Evolutionary conservation across 2,797 vertebrate species (phyloP).

Genomic region (Ambastaia sidthimunki): DNA sequence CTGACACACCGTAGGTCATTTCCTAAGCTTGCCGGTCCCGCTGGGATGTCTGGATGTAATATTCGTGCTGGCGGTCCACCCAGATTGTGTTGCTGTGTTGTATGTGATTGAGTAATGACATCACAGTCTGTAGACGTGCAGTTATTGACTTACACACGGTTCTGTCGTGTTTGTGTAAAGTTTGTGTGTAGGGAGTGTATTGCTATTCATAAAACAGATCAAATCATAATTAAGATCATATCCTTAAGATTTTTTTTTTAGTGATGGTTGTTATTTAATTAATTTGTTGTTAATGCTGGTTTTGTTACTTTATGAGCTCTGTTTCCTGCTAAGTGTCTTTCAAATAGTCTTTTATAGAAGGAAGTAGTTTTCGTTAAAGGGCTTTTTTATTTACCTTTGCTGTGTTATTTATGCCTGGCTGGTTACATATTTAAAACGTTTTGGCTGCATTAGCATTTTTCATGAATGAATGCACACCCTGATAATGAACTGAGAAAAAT

Average conservation of each 20-base stretch:
- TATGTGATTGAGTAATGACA: conserved; percentile 52
- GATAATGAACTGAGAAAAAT: not conserved
- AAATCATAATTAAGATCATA: not conserved
- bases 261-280: not conserved
- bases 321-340: not conserved
- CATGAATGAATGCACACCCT: conserved; percentile 1
- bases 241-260: not conserved
- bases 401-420: not conserved
- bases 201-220: conserved; percentile 6
- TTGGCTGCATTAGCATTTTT: not conserved
- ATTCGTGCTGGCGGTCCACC: conserved; percentile 50
- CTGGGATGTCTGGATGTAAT: conserved; percentile 59
- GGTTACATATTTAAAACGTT: not conserved
- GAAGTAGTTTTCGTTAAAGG: not conserved
- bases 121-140: conserved; percentile 47
- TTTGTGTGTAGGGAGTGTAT: conserved; percentile 1
- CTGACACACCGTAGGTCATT: conserved; percentile 57
- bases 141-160: conserved; percentile 4
- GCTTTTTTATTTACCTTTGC: not conserved
- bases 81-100: conserved; percentile 48
- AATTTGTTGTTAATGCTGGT: not conserved
- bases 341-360: not conserved
- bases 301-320: too few species aligned
- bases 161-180: not conserved
- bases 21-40: conserved; percentile 52